Conservation (phyloP, 2,113 vertebrate genomes). For the Coturnix japonica region DNA sequence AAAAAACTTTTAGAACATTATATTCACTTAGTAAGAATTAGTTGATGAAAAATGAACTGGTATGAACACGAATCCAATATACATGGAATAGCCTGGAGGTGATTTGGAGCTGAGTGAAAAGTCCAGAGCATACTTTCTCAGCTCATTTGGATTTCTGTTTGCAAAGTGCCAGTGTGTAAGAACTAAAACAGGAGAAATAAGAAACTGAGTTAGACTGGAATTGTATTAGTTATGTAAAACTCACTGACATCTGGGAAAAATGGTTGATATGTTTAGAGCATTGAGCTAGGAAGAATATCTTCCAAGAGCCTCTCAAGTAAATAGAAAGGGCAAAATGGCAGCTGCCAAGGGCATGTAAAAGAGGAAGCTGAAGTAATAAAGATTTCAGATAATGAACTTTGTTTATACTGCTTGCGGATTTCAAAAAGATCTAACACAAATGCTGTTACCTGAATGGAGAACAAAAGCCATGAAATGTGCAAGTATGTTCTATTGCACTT, state of each 20-base stretch:
- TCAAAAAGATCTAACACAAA: not conserved
- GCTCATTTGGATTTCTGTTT: not conserved
- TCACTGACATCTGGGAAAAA: not conserved
- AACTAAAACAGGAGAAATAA: not conserved
- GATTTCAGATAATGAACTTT: not conserved
- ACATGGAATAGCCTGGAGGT: not conserved
- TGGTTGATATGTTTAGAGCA: not conserved
- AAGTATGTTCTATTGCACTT: not conserved
- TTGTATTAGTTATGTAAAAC: not conserved
- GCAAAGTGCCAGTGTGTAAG: not conserved
- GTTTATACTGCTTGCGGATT: not conserved
- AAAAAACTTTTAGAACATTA: slow-evolving; percentile 38
- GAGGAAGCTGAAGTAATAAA: not conserved
- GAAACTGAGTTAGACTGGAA: not conserved
- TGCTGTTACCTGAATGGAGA: not conserved
- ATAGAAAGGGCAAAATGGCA: not conserved
- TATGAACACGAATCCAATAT: not conserved
- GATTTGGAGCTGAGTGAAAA: not conserved
- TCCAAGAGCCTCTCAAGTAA: not conserved
- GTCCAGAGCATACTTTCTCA: not conserved
- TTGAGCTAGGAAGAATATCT: not conserved
- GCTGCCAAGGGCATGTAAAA: not conserved
- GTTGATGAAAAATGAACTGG: not conserved
- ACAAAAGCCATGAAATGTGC: accelerated
- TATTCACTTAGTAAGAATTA: slow-evolving; percentile 38